Base-by-base conservation (phyloP, 2,888 invertebrate species). In the Thera britannica region DNA sequence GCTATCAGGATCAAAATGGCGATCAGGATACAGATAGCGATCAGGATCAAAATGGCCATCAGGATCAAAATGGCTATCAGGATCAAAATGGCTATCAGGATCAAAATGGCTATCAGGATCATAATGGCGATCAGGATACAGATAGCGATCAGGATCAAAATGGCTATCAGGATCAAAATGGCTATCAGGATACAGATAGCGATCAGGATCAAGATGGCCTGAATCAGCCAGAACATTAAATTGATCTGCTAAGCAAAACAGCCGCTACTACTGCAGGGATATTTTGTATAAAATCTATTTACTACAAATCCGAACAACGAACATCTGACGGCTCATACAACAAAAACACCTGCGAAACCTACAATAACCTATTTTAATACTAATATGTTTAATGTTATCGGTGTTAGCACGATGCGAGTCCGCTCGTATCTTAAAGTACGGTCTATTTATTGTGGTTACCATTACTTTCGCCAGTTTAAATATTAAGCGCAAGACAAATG, bases 361-460 rank as follows among this genome's bases (percentile, higher is more conserved):
- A 41, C 41, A 4, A 46, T 46, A 3, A 34, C 52, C 34, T 9
- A 34, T 9, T 51, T 52, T 52, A 52, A 49, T 12, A 12, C 49
- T 49, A 49, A 49, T 23, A 3, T 52, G 8, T 52, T 52, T 34
- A 52, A 52, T 52, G 52, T 52, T 52, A 34, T 52, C 52, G 52
- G n/a, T 52, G 52, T 52, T 52, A 52, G 52, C 8, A 52, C 2
- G 34, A 52, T 52, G 23, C 52, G 34, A 9, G 9, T 52, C 9
- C 9, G 52, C 52, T 52, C 52, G 34, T 52, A 34, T 52, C 52
- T 34, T 8, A 9, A 2, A 52, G 34, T 34, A 34, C 52, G 34
- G 52, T 34, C 34, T 34, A 52, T 34, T 34, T 9, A 9, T 52
- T 51, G 2, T 23, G 2, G 51, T 51, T 51, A 51, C 12, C 7